Conservation (phyloP, 1,140 invertebrate genomes). For the Polyergus mexicanus region DNA sequence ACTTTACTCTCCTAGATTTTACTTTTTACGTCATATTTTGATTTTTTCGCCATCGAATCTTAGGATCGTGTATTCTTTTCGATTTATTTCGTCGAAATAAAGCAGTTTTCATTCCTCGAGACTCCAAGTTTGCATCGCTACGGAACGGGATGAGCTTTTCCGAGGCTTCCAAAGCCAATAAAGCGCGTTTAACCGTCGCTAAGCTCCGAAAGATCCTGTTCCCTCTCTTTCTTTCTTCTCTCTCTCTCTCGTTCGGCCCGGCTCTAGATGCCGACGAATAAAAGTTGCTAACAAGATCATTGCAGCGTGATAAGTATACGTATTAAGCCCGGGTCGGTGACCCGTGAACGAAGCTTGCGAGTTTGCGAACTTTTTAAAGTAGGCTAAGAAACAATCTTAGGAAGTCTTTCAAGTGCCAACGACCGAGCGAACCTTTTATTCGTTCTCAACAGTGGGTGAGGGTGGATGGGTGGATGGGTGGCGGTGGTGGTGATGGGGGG, state of each 20-base stretch:
- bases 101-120: not conserved
- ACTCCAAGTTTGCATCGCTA: conserved; percentile 55
- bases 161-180: conserved; percentile 84
- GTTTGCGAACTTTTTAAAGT: conserved; percentile 42
- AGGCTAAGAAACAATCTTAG: conserved; percentile 64
- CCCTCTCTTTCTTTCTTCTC: too few species aligned
- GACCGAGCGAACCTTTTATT: conserved; percentile 69
- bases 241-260: not conserved
- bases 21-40: not conserved
- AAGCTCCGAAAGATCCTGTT: conserved; percentile 73
- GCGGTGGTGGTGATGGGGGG: too few species aligned
- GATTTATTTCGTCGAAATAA: conserved; percentile 24
- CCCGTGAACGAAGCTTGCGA: conserved; percentile 57
- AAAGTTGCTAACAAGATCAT: conserved; percentile 84
- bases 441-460: conserved; percentile 22
- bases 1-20: too few species aligned
- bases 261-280: conserved; percentile 36
- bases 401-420: conserved; percentile 76
- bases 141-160: conserved; percentile 66
- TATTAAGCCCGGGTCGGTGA: conserved; percentile 82
- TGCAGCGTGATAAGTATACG: conserved; percentile 84
- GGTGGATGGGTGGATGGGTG: too few species aligned
- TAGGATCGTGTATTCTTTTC: not conserved
- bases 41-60: not conserved
- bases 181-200: conserved; percentile 81